Percentiles rank a stretch among this genome's conserved stretches.
These are phyloP conservation scores for Eurosta solidaginis DNA, from an alignment of 1,140 invertebrate genomes.

Conservation along the genomic window DNA sequence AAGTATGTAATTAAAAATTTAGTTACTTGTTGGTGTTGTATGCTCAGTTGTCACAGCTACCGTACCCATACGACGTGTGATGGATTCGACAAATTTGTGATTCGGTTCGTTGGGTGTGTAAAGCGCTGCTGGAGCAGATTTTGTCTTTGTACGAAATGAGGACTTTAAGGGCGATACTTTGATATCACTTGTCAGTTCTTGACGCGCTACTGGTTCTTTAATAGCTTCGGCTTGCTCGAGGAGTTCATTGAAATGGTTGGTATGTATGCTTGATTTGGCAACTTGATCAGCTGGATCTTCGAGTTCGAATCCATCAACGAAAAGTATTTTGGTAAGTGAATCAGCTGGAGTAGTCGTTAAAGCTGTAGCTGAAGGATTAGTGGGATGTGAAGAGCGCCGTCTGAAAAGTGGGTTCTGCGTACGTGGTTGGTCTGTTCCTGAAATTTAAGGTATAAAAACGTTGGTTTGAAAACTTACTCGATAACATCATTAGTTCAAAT, in stretches of 20 bases:
- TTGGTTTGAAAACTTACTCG: too few relatives aligned
- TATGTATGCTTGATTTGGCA: constrained; percentile 55
- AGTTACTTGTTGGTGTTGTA: constrained; percentile 12
- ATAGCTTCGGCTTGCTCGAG: constrained; percentile 31
- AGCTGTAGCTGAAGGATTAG: background rate
- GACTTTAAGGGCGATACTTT: constrained; percentile 23
- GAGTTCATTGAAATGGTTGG: constrained; percentile 53
- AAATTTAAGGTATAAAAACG: background rate
- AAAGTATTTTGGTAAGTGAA: constrained; percentile 18
- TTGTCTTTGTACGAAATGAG: too few relatives aligned
- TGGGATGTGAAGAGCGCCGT: constrained; percentile 40
- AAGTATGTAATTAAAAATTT: background rate
- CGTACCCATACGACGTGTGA: constrained; percentile 29
- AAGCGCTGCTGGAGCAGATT: background rate
- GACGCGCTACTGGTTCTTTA: background rate
- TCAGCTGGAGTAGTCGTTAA: constrained; percentile 28
- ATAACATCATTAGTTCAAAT: too few relatives aligned
- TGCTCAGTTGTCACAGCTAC: constrained; percentile 26
- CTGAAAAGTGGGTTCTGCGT: constrained; percentile 55
- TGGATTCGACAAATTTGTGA: constrained; percentile 9
- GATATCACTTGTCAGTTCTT: background rate
- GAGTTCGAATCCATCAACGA: constrained; percentile 30
- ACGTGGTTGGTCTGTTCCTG: constrained; percentile 49
- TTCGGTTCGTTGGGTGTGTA: background rate
- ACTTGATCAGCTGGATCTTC: constrained; percentile 52